phyloP scores from a whole-genome alignment of 2,888 invertebrate species.

The Crepidodera aurea region DNA sequence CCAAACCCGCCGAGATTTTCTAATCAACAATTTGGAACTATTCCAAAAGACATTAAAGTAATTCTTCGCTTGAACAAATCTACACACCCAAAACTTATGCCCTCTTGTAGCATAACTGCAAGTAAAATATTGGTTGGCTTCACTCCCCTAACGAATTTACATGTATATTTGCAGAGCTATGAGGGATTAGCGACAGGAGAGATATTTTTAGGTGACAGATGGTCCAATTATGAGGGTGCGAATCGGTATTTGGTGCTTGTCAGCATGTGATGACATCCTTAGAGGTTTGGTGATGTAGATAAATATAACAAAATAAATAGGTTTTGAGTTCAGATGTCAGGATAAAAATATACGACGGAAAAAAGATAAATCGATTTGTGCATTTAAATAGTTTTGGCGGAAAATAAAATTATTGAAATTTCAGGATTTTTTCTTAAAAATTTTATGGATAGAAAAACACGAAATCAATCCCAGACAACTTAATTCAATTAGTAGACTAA shows the following conservation, averaged over 20 bases:
- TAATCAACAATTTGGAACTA: neutral
- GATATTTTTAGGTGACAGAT: slow-evolving; percentile 33
- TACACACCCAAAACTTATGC: neutral
- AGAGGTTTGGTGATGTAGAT: slow-evolving; percentile 13
- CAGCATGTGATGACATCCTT: slow-evolving; percentile 22
- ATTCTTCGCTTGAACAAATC: neutral
- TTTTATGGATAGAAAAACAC: too few relatives aligned
- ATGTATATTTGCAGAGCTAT: slow-evolving; percentile 36
- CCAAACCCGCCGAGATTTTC: neutral
- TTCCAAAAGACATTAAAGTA: neutral
- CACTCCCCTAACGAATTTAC: slow-evolving; percentile 43
- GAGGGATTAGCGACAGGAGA: slow-evolving; percentile 26
- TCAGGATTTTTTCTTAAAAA: too few relatives aligned
- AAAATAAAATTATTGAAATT: too few relatives aligned
- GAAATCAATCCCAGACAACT: too few relatives aligned
- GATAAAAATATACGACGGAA: neutral
- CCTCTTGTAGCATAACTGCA: neutral
- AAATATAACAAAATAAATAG: slow-evolving; percentile 13
- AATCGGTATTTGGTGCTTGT: slow-evolving; percentile 30
- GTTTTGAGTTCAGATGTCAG: slow-evolving; percentile 3
- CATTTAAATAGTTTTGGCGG: too few relatives aligned
- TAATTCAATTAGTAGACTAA: too few relatives aligned
- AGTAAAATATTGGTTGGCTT: neutral
- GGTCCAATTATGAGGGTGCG: slow-evolving; percentile 32
- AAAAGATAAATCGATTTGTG: neutral